Evolutionary conservation across 2,888 invertebrate species (phyloP).

Genomic region (Eristalis tenax): DNA sequence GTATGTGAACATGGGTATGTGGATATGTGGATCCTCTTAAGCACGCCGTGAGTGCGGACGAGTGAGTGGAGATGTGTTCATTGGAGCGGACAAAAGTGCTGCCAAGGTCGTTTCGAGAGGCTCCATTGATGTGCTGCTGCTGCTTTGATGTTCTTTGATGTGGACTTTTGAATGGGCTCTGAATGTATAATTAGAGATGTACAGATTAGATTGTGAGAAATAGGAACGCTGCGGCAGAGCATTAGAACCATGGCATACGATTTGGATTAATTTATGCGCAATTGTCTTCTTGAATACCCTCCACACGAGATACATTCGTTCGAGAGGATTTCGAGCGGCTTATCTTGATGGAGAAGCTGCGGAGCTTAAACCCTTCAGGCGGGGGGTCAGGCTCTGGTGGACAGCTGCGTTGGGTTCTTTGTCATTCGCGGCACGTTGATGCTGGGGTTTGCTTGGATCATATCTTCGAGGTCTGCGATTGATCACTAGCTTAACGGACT

Average conservation of each 20-base stretch:
- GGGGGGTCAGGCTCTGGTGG: background rate
- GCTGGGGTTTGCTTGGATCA: background rate
- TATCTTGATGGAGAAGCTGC: background rate
- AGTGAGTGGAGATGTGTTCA: background rate
- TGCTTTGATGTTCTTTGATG: background rate
- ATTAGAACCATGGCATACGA: background rate
- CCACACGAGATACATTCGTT: background rate
- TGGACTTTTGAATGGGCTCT: background rate
- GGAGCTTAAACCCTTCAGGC: background rate
- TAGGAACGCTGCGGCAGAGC: background rate
- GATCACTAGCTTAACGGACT: background rate
- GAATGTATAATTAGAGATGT: background rate
- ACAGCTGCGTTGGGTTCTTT: background rate
- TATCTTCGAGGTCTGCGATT: background rate
- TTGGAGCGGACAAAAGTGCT: constrained; percentile 15
- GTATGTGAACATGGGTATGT: background rate
- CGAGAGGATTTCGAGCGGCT: background rate
- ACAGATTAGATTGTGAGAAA: background rate
- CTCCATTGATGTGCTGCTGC: constrained; percentile 19
- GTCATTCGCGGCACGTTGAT: background rate
- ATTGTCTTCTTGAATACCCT: background rate
- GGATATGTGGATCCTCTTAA: background rate
- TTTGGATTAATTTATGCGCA: constrained; percentile 1
- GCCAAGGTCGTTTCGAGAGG: constrained; percentile 11
- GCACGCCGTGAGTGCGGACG: background rate